Conservation (phyloP, 2,797 vertebrate genomes). For the Pangasius mekongensis region DNA sequence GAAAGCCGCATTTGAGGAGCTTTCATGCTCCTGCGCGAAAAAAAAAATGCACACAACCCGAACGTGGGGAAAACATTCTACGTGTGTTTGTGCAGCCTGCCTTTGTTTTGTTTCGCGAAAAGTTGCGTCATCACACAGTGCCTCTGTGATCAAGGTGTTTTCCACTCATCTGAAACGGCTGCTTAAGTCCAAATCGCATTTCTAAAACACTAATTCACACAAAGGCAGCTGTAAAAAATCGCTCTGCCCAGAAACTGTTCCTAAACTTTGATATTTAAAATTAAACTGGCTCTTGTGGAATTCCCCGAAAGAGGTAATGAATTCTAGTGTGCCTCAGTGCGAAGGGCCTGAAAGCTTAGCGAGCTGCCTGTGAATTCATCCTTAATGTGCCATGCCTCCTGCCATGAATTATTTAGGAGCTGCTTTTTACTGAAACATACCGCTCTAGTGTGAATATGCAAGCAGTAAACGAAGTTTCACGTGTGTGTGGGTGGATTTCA, state of each 20-base stretch:
- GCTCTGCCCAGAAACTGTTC: not conserved
- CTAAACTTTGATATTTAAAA: not conserved
- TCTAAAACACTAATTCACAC: not conserved
- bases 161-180: not conserved
- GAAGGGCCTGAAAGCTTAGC: not conserved
- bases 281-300: not conserved
- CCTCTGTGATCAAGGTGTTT: not conserved
- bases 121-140: not conserved
- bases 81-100: not conserved
- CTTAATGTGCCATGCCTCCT: not conserved
- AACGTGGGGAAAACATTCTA: not conserved
- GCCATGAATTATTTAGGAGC: slow-evolving; percentile 37
- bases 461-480: not conserved
- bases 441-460: not conserved
- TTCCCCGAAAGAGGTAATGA: not conserved
- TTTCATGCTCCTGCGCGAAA: not conserved
- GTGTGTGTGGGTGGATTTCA: not conserved
- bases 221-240: not conserved
- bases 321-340: not conserved
- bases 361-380: slow-evolving; percentile 2
- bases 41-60: not conserved
- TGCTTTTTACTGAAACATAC: slow-evolving; percentile 1
- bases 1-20: not conserved
- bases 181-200: not conserved
- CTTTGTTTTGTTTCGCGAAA: not conserved